Evolutionary conservation across 2,797 vertebrate species (phyloP).

Genomic region (Bucorvus abyssinicus): DNA sequence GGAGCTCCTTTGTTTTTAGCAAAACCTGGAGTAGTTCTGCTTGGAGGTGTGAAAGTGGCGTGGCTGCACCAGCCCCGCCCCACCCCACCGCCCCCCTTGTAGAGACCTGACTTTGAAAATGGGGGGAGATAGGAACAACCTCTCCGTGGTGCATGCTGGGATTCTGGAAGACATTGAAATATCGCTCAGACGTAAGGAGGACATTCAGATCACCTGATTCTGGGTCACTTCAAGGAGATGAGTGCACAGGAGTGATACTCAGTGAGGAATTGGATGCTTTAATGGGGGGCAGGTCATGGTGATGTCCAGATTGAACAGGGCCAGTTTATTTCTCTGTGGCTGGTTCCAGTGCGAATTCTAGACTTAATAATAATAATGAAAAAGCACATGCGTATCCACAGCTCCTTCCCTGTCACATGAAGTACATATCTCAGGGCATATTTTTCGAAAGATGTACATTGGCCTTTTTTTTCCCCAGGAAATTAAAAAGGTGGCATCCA

Average conservation of each 20-base stretch:
- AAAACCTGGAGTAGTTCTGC: background rate
- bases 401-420: background rate
- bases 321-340: background rate
- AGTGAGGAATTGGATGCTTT: fast-evolving
- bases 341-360: background rate
- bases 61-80: background rate
- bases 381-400: background rate
- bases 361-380: background rate
- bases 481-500: background rate
- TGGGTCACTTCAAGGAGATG: background rate
- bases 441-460: background rate
- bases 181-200: background rate
- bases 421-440: background rate
- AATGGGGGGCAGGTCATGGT: fast-evolving
- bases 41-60: background rate
- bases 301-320: background rate
- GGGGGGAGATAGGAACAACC: background rate
- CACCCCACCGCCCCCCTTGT: no score
- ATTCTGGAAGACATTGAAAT: background rate
- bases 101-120: background rate
- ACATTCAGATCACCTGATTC: background rate
- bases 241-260: background rate
- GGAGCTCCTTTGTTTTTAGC: background rate
- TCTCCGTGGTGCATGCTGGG: background rate
- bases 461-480: background rate